A percentile compares a stretch with the other conserved stretches of the same genome.
Conservation (phyloP, 2,888 invertebrate species). For the Thera britannica region DNA sequence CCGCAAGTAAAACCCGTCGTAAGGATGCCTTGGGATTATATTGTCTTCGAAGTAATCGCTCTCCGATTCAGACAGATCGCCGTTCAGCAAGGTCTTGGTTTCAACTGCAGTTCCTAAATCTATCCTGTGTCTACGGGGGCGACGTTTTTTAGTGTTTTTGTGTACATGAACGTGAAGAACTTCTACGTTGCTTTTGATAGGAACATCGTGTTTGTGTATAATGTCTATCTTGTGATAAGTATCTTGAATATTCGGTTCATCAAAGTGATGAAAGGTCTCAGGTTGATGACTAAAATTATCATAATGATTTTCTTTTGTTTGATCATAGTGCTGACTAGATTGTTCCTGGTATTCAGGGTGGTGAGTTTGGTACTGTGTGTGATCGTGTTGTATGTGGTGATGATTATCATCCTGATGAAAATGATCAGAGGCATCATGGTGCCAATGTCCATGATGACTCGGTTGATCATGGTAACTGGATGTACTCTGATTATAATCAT, state of each 20-base stretch:
- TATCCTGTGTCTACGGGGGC: slow-evolving; percentile 45
- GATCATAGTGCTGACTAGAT: slow-evolving; percentile 37
- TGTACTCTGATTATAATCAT: slow-evolving; percentile 29
- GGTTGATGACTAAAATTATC: slow-evolving; percentile 37
- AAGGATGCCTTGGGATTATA: slow-evolving; percentile 76
- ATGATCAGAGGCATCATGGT: slow-evolving; percentile 38
- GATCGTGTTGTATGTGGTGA: slow-evolving; percentile 33
- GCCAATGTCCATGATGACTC: slow-evolving; percentile 39
- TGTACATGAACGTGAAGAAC: slow-evolving; percentile 61
- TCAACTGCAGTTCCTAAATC: slow-evolving; percentile 38
- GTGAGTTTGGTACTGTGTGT: slow-evolving; percentile 28
- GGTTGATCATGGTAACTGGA: slow-evolving; percentile 38
- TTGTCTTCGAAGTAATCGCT: slow-evolving; percentile 63
- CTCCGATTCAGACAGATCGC: slow-evolving; percentile 61
- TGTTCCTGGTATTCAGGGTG: slow-evolving; percentile 35
- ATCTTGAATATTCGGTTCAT: slow-evolving; percentile 35
- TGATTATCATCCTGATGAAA: slow-evolving; percentile 38
- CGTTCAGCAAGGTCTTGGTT: slow-evolving; percentile 53
- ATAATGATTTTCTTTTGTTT: slow-evolving; percentile 37
- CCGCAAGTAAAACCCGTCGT: slow-evolving; percentile 78
- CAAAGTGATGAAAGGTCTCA: slow-evolving; percentile 31
- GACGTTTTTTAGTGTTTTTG: slow-evolving; percentile 48
- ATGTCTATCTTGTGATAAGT: slow-evolving; percentile 37
- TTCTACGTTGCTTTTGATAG: slow-evolving; percentile 45
- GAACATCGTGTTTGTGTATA: slow-evolving; percentile 31